Evolutionary conservation across 2,888 invertebrate species (phyloP), one percentile per base, ranked within the genome.

Genomic region (Chouioia cunea): DNA sequence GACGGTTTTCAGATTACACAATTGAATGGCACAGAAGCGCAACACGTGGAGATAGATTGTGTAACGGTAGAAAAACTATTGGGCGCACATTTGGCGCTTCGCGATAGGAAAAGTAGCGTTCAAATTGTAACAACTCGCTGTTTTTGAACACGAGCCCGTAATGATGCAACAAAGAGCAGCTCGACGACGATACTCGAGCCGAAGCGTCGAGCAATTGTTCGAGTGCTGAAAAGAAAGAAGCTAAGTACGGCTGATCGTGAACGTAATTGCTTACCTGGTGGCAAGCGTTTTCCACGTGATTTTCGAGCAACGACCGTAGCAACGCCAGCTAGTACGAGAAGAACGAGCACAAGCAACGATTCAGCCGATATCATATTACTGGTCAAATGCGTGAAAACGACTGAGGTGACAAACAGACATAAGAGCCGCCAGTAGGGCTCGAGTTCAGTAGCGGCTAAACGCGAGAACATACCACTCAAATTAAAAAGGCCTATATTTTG

Each of bases 211-310:
- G 14, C n/a, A 47, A 47, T n/a, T n/a, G n/a, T n/a, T 8, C 3
- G 48, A 48, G 16, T 16, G 3, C 10, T 47, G n/a, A 47, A 47
- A n/a, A 47, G 10, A 3, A n/a, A n/a, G 47, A 47, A 47, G 2
- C 44, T 44, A 47, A 47, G 18, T 8, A n/a, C 3, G 3, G 48
- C 18, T n/a, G 18, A 18, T 12, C 14, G 48, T 8, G 46, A 12
- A 64, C 15, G 8, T 36, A 15, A 36, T n/a, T 22, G 58, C 65
- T 65, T 20, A 65, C 68, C 68, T 18, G 68, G 68, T n/a, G 68
- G 62, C 16, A 14, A n/a, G 15, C 20, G 62, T 23, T 50, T 63
- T 8, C 44, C n/a, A 15, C 15, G 12, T 8, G 23, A 22, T 22
- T 44, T 56, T 63, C 20, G 57, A 27, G 23, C 44, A 23, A 44